Evolutionary conservation across 2,113 vertebrate species (phyloP), one percentile per base, ranked within the genome.

Genomic region (Speoplatyrhinus poulsoni): DNA sequence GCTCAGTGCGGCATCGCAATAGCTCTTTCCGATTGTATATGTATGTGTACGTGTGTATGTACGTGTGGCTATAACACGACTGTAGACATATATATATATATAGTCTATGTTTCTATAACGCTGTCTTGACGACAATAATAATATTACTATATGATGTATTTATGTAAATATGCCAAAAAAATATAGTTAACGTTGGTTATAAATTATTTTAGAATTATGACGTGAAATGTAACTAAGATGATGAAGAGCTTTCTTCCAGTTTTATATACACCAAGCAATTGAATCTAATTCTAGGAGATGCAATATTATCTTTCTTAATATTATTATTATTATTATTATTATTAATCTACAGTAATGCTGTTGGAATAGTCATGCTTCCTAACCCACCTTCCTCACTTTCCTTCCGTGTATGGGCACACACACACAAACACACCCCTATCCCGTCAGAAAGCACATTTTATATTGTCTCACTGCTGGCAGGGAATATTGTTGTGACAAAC

Each of bases 161-260:
- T 93, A 93, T 91, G 92, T 92, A 91, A 88, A 91, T 93, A 92
- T 83, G 76, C 87, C 81, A 89, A 84, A 84, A 89, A 84, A 84
- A 89, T 84, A 88, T 90, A 91, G 92, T 88, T 90, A 91, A 92
- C 82, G 86, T 91, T 92, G 87, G 88, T 92, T 26, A 93, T 90
- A 92, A 90, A 91, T 90, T 90, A 93, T 94, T 94, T 94, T 93
- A 94, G 91, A 88, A 89, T 85, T 89, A 89, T 87, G 81, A 90
- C 88, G 88, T 92, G 80, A 90, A 77, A 90, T 90, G 87, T 93
- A 91, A 85, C 82, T 88, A 83, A 90, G 88, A 88, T 90, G 88
- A 19, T 86, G 88, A 92, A 91, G 91, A 94, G 89, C 91, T 92
- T 92, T 92, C 93, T 91, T 94, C 91, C 89, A 90, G 75, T 93